Evolutionary conservation across 1,140 invertebrate species (phyloP), one percentile per base, ranked within the genome.

Genomic region (Philopotamus ludificatus): DNA sequence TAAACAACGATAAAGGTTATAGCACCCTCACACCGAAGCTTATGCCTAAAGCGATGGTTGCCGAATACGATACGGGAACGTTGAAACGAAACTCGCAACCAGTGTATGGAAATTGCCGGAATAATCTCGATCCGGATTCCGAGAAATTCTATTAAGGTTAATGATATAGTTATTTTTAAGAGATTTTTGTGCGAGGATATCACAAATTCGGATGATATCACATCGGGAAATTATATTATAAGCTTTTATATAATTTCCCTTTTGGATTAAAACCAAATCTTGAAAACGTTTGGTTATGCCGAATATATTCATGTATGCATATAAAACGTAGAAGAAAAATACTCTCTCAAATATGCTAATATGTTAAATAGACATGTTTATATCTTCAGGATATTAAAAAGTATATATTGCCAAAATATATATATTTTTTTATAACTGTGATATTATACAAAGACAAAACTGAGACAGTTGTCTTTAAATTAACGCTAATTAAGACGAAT

Each of bases 1-100:
- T 84, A 41, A 72, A 74, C 0, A 73, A 73, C 0, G 82, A 85
- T 23, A 86, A 87, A 67, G 82, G 86, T 34, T 86, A 83, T 57
- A 79, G 77, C 4, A 51, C 73, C 0, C 71, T 81, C 1, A 86
- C 84, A 10, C 83, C 85, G 9, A 86, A 86, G 61, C 72, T 85
- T 1, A 86, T 85, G 68, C 86, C 85, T 25, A 89, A 87, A 73
- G 86, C 83, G 65, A 82, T 86, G 70, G 79, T 82, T n/a, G 82
- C 82, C 47, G 90, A 93, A 58, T 91, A 89, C 67, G 90, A 92
- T 72, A 87, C 88, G 0, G 85, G 88, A 1, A 93, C 90, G 0
- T 77, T 93, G 41, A 89, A 91, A 71, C 78, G 90, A 39, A 90
- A 92, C 73, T 90, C 89, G 71, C 84, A 87, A 68, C 42, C 1